Evolutionary conservation across 2,113 vertebrate genomes (phyloP), one percentile per base, ranked within the genome.

Genomic region (Tyto alba): DNA sequence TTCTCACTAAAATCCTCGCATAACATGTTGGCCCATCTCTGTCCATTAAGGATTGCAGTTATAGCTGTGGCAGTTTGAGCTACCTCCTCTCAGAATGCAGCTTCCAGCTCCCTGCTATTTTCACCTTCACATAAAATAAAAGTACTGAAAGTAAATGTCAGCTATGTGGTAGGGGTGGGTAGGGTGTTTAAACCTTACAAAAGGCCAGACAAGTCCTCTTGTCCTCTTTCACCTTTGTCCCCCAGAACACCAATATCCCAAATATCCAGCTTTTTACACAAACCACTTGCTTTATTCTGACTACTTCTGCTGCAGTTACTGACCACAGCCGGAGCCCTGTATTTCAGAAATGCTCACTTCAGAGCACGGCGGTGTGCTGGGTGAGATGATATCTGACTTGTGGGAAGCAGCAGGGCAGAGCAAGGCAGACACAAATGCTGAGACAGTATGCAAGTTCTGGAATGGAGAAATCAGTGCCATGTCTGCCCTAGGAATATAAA

Each of bases 281-380:
- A 63, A 34, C 5, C 8, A 36, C 16, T 7, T 60, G 13, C 36
- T 73, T 76, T 69, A 64, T 86, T 53, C 29, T 60, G 25, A 20
- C 25, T 63, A 12, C 14, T 34, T 82, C 16, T 83, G 8, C 69
- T 72, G n/a, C 34, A 88, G 34, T 45, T 60, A 27, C n/a, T 23
- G 41, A 59, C 32, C 32, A 29, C 20, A 85, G 64, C 43, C 5
- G 2, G 47, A 55, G 8, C 40, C 23, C 38, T 30, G 9, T 20
- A 12, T 16, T 38, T 73, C 30, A 90, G 72, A 69, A 94, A 34
- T 3, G 2, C 16, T 73, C 19, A 0, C 20, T 83, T 64, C 36
- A 71, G 59, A 66, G 45, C 43, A 36, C 0, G 0, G 2, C 6
- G 18, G 9, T 4, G 23, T 19, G 12, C 5, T 76, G 40, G 10